Evolutionary conservation across 2,888 invertebrate genomes (phyloP), one percentile per base, ranked within the genome.

Genomic region (Polydrusus cervinus): DNA sequence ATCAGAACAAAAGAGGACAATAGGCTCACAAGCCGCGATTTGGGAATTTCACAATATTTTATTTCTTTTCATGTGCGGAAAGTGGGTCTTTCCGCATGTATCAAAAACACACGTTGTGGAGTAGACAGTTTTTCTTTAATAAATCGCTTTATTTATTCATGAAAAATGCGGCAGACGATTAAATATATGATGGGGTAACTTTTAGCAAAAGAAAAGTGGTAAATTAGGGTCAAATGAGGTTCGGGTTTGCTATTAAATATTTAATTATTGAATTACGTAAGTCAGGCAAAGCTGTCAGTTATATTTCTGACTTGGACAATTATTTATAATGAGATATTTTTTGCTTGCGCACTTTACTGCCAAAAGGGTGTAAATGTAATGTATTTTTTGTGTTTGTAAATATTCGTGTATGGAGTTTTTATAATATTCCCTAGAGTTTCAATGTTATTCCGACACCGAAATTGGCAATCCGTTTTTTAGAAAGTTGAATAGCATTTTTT

Each of bases 41-140:
- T 60, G 18, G 16, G 13, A 60, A 60, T 40, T 55, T 34, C 14
- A 34, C 34, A 34, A 30, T 55, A 55, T 34, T 30, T 57, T 57
- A 57, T 57, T 57, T 57, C 14, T n/a, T 57, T 57, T 38, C n/a
- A 38, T 57, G n/a, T 30, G 53, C 13, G 53, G n/a, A 55, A 55
- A 25, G 57, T 57, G 57, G 57, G 34, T 34, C 16, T 38, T 57
- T 57, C 57, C 25, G 57, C 16, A 38, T 38, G 38, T 57, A 25
- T 57, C 57, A 57, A 38, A 57, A 57, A 57, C 57, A 57, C 57
- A 57, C 34, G 8, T 57, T 57, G n/a, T 57, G 34, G n/a, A 14
- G 8, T 14, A 16, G 57, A 57, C 57, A 57, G 34, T 57, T 57
- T 57, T 57, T 38, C 57, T 57, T 57, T 57, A 57, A 57, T 57